Conservation (phyloP, 2,888 invertebrate genomes). For the Sclerodermus sp. region DNA sequence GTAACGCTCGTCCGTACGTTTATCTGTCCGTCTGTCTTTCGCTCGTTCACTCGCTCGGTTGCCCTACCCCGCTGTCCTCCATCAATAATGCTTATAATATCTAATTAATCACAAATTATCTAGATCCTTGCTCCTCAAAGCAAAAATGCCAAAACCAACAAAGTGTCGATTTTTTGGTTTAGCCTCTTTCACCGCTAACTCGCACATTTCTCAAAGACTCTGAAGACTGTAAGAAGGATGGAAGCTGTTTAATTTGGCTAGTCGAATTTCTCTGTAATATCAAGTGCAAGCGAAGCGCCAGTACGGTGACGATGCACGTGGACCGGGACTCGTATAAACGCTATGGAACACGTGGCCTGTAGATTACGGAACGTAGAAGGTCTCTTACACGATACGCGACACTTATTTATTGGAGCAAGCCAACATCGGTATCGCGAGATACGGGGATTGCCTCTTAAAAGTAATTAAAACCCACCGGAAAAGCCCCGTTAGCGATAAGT, state of each 20-base stretch:
- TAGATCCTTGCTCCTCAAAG: conserved; percentile 45
- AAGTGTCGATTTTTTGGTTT: no score
- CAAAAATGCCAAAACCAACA: no score
- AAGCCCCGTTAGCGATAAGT: no score
- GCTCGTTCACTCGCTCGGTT: conserved; percentile 12
- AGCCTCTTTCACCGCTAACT: no score
- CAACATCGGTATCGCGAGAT: no score
- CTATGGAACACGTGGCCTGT: background rate
- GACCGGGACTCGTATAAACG: background rate
- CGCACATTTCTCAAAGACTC: no score
- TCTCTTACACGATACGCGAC: conserved; percentile 19
- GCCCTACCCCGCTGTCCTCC: conserved; percentile 37
- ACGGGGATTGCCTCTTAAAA: no score
- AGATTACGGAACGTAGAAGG: conserved; percentile 21
- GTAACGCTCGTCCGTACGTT: conserved; percentile 42
- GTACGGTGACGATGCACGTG: background rate
- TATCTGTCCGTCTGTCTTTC: conserved; percentile 32
- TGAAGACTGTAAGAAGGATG: no score
- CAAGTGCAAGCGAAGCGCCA: background rate
- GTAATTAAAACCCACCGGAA: no score
- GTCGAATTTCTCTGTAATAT: no score
- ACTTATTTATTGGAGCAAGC: conserved; percentile 4
- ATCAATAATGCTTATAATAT: conserved; percentile 56
- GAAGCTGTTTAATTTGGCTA: no score
- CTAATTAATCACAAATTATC: conserved; percentile 57